A percentile compares a stretch with the other conserved stretches of the same genome.
These are phyloP conservation scores for Watsonalla cultraria DNA, from an alignment of 2,888 invertebrate species.

Conservation along the genomic window DNA sequence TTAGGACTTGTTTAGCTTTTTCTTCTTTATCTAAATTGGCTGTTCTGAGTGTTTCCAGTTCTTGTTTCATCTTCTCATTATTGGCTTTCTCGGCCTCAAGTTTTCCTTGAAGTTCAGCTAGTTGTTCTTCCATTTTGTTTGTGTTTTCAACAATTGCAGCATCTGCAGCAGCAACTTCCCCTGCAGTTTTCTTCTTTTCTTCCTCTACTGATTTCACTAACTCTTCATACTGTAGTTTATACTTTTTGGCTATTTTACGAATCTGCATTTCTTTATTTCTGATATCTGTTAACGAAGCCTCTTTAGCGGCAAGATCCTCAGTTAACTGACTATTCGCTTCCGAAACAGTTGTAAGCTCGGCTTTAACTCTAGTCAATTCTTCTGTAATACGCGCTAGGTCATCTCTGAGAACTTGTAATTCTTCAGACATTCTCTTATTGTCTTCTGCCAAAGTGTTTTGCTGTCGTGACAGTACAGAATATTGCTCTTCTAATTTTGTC, in stretches of 20 bases:
- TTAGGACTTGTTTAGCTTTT: constrained; percentile 82
- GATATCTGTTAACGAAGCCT: constrained; percentile 82
- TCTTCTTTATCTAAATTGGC: constrained; percentile 81
- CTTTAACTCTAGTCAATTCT: constrained; percentile 81
- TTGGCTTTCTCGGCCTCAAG: constrained; percentile 73
- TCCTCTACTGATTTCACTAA: constrained; percentile 82
- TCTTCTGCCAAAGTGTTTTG: constrained; percentile 80
- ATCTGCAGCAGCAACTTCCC: constrained; percentile 71
- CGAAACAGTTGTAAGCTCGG: constrained; percentile 75
- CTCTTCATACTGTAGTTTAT: constrained; percentile 91
- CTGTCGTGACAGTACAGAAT: constrained; percentile 79
- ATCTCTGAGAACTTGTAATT: constrained; percentile 78
- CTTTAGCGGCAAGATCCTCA: constrained; percentile 83
- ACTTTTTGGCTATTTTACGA: constrained; percentile 94
- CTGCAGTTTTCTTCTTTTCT: constrained; percentile 78
- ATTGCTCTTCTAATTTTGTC: constrained; percentile 83
- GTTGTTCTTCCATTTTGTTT: constrained; percentile 74
- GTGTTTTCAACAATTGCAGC: constrained; percentile 62
- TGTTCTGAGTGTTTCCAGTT: constrained; percentile 79
- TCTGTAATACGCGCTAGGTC: constrained; percentile 79
- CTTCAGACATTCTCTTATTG: constrained; percentile 81
- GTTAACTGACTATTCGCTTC: constrained; percentile 81
- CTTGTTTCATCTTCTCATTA: constrained; percentile 82
- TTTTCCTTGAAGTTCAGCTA: constrained; percentile 62
- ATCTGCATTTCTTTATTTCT: constrained; percentile 85